Base-by-base conservation (phyloP, 2,797 vertebrate genomes). In the Gymnothorax javanicus region DNA sequence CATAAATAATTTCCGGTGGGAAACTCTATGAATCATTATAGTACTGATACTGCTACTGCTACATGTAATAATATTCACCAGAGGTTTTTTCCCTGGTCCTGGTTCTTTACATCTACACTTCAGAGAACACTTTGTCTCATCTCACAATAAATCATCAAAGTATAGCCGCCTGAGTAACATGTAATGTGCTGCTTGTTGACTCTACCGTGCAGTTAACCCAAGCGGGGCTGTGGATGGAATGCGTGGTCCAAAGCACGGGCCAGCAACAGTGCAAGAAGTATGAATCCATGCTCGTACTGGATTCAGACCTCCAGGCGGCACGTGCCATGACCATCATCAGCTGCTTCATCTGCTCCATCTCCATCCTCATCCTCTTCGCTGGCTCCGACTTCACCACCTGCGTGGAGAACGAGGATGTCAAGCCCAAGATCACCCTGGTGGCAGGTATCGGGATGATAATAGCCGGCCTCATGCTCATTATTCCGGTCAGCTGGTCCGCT, bases 241-340 rank as follows among this genome's bases (percentile, higher is more conserved):
- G 96, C 7, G 94, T 96, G 89, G 87, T 91, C 50, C 96, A 96
- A 95, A 97, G 96, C 60, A 96, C 96, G 0, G 96, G 96, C 1
- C 96, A 96, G 94, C 95, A 95, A 91, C 96, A 97, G 93, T 97
- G 96, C 88, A 96, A 96, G 92, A 88, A 27, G 71, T 96, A 94
- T 12, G 95, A 97, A 0, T 96, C 95, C 11, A 43, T 96, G 88
- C 92, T 97, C 86, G 89, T 89, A 27, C 73, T 96, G 88, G 0
- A 90, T n/a, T 86, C 94, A 0, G 95, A 96, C 83, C 89, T 95
- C 1, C 96, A 97, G 91, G 95, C 96, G 0, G 91, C 95, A 64
- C 95, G 96, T 0, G 96, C 95, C 90, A 88, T 97, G 95, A 93
- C 90, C 90, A 93, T 96, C 91, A 94, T 96, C 93, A 91, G 94